Evolutionary conservation across 2,797 vertebrate genomes (phyloP), one percentile per base, ranked within the genome.

Genomic region (Myotis vivesi): DNA sequence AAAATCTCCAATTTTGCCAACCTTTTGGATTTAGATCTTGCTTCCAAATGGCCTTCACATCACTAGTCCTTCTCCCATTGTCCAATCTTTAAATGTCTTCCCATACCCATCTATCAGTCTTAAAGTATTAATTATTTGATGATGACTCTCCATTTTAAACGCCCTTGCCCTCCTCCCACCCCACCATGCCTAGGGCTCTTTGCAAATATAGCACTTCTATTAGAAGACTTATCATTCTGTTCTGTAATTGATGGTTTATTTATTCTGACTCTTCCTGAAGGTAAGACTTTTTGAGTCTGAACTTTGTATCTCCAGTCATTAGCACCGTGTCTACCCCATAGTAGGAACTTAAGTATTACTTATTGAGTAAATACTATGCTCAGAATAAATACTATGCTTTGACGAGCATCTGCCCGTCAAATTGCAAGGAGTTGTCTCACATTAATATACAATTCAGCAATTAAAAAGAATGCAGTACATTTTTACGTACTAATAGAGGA

Each of bases 231-330:
- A 38, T 1, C 12, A 46, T 46, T 66, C 73, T 41, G 28, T 46
- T 66, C 73, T 41, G 28, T 66, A 89, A 72, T 13, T 36, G n/a
- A 22, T 69, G 16, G 6, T 25, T 71, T 15, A n/a, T 73, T 76
- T 82, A 33, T 75, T 80, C 41, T 77, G 19, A 71, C 7, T 95
- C n/a, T 30, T 87, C 20, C 33, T 53, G 46, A 51, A 85, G 30
- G 55, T 73, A 53, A 57, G 53, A 66, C 38, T 62, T 82, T 81
- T 68, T 85, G 46, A 83, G 71, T 73, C 41, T 68, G 57, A 92
- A 68, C 44, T 84, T 87, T 62, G 16, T 64, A 55, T 59, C 25
- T 30, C 22, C 38, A 71, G 44, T 44, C 68, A 62, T 76, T 76
- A 59, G 28, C 49, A 57, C 6, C 16, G 13, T 16, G 23, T 75